Conservation (phyloP, 2,888 invertebrate genomes). For the Luffia ferchaultella region DNA sequence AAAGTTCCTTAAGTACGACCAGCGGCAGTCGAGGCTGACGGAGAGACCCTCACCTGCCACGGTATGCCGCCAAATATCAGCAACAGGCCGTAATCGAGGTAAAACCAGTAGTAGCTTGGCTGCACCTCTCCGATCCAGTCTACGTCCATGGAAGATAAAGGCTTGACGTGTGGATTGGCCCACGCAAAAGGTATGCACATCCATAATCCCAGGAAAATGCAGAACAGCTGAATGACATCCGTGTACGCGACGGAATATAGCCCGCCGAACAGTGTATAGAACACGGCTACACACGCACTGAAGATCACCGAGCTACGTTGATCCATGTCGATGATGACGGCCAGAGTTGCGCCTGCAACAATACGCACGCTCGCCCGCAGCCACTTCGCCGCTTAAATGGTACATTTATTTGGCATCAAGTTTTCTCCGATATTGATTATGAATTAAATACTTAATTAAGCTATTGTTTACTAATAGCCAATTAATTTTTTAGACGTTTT, state of each 20-base stretch:
- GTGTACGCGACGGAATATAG: constrained; percentile 99
- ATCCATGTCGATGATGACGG: constrained; percentile 97
- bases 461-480: too few relatives aligned
- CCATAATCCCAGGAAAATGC: constrained; percentile 98
- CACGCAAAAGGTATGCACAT: constrained; percentile 97
- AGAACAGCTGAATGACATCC: constrained; percentile 97
- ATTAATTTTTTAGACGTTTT: too few relatives aligned
- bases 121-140: constrained; percentile 90
- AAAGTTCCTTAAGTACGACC: too few relatives aligned
- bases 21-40: too few relatives aligned
- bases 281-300: constrained; percentile 95
- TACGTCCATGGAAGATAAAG: constrained; percentile 81
- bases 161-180: constrained; percentile 84
- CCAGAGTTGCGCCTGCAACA: constrained; percentile 85
- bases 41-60: constrained; percentile 81
- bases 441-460: too few relatives aligned
- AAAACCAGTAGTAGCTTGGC: constrained; percentile 77
- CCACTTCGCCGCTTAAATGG: too few relatives aligned
- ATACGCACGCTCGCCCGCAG: background rate
- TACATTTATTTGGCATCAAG: too few relatives aligned
- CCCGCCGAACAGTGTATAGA: constrained; percentile 97
- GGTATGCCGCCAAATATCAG: constrained; percentile 96
- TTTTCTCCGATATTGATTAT: too few relatives aligned
- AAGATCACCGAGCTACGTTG: constrained; percentile 92
- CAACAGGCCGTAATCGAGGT: constrained; percentile 88